Evolutionary conservation across 1,140 invertebrate species (phyloP).

Genomic region (Papilio glaucus): DNA sequence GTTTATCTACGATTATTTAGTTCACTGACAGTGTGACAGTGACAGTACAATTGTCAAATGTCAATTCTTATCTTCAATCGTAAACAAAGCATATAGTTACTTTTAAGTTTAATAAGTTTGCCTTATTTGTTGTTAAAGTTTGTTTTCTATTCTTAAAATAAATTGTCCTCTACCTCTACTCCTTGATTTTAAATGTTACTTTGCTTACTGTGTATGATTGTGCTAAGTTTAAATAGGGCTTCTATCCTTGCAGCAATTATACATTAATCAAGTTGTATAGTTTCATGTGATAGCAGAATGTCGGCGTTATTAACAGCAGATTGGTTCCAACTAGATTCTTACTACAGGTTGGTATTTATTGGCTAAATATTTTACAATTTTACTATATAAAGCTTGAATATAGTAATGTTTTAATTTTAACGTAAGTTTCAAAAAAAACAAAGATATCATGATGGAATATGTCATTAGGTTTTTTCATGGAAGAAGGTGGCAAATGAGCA

Average conservation of each 20-base stretch:
- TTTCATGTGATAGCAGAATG: conserved; percentile 53
- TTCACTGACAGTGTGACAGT: not conserved
- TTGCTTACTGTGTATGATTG: not conserved
- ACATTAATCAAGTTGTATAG: not conserved
- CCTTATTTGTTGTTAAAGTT: not conserved
- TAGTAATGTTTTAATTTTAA: no score
- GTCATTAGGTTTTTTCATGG: no score
- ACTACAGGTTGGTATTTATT: conserved; percentile 64
- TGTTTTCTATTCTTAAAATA: no score
- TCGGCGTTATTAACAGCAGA: conserved; percentile 77
- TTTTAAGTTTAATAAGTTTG: not conserved
- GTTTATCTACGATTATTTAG: conserved; percentile 4
- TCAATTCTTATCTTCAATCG: not conserved
- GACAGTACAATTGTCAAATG: not conserved
- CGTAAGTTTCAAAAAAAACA: no score
- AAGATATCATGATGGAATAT: no score
- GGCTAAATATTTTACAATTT: no score
- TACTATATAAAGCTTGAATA: no score
- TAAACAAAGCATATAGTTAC: conserved; percentile 4
- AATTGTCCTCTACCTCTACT: no score
- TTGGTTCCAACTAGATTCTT: conserved; percentile 76
- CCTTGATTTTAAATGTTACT: not conserved
- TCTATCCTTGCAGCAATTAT: not conserved
- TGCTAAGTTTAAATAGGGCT: not conserved
- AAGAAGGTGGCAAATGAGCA: no score